These are phyloP conservation scores for Tarsius wallacei DNA, from an alignment of 2,797 vertebrate species.

Conservation along the genomic window DNA sequence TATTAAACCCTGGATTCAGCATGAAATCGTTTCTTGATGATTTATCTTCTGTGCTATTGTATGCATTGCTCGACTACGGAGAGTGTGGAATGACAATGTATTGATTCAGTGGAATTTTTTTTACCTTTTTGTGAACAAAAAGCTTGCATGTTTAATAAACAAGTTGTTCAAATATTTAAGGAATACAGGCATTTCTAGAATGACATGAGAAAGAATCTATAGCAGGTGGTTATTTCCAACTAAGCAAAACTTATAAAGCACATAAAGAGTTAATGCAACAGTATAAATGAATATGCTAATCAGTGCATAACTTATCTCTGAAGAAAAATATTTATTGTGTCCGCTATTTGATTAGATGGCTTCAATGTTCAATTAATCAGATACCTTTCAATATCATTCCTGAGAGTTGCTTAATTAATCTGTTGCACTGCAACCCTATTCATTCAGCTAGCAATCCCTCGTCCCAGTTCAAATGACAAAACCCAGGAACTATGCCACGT, in stretches of 20 bases:
- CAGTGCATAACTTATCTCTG: slow-evolving; percentile 87
- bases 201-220: slow-evolving; percentile 1
- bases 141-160: slow-evolving; percentile 31
- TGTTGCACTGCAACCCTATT: slow-evolving; percentile 81
- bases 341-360: slow-evolving; percentile 89
- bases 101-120: slow-evolving; percentile 18
- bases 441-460: slow-evolving; percentile 51
- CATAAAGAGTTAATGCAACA: slow-evolving; percentile 77
- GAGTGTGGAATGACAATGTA: not conserved
- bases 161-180: slow-evolving; percentile 29
- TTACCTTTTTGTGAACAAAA: slow-evolving; percentile 2
- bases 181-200: slow-evolving; percentile 46
- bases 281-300: slow-evolving; percentile 87
- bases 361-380: slow-evolving; percentile 91
- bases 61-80: not conserved
- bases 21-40: slow-evolving; percentile 2
- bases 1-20: slow-evolving; percentile 7
- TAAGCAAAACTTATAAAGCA: slow-evolving; percentile 28
- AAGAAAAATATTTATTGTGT: slow-evolving; percentile 89
- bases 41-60: not conserved
- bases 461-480: slow-evolving; percentile 81
- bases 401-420: slow-evolving; percentile 89
- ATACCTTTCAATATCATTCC: slow-evolving; percentile 89
- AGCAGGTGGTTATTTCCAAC: not conserved
- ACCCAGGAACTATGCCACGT: slow-evolving; percentile 87